Evolutionary conservation across 2,113 vertebrate species (phyloP), one percentile per base, ranked within the genome.

Genomic region (Tenrec ecaudatus): DNA sequence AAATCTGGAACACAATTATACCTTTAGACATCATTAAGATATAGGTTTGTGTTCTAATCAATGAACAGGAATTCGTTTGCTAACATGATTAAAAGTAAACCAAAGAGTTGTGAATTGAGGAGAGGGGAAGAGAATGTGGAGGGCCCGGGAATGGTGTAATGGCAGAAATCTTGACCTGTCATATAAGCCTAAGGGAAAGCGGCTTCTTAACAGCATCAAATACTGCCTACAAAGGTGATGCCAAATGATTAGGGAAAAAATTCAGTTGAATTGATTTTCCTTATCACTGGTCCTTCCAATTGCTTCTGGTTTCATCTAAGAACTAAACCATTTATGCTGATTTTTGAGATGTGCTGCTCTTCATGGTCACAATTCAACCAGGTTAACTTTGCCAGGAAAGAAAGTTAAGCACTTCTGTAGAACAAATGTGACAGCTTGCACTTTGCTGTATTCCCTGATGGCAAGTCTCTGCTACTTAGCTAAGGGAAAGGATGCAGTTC

Each of bases 1-100:
- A 88, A 95, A 92, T 23, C 31, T n/a, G 31, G 31, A n/a, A 38
- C 33, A 3, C 14, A 92, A 90, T 31, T 83, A 43, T 20, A 88
- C 53, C 81, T 75, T 33, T 47, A 78, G 27, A 15, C 40, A 73
- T 88, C 20, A 31, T 84, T 38, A 58, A 40, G 0, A 40, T 89
- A 19, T 43, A 66, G 14, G 17, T 71, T 40, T 94, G 17, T 47
- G 9, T 84, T 71, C 33, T 40, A 83, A 69, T 76, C n/a, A 64
- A 0, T 79, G 36, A 76, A 7, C 88, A 31, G 17, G 22, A 58
- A 57, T 75, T 75, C 57, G 43, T 64, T 82, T 76, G 85, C 33
- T 27, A 3, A 68, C 66, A 4, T 88, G 57, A 10, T 53, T 75
- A 82, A 80, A 69, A 23, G 19, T 38, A 57, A 79, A 40, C 4